Evolutionary conservation across 2,797 vertebrate species (phyloP), one percentile per base, ranked within the genome.

Genomic region (Cercopithecus petaurista): DNA sequence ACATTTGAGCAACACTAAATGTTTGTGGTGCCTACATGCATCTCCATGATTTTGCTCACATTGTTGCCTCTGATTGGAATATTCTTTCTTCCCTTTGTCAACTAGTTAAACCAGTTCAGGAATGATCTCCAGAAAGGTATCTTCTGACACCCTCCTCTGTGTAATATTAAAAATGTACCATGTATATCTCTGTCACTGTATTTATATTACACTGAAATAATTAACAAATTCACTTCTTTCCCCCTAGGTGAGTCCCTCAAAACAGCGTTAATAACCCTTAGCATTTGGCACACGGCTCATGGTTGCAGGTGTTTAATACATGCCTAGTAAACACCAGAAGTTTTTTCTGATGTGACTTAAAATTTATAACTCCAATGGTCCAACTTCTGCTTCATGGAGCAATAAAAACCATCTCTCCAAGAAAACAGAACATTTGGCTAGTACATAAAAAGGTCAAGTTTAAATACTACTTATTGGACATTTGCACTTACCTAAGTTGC

Each of bases 401-500:
- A 93, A 93, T 76, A 76, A 85, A 87, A 88, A 88, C 21, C 19
- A 61, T 70, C 46, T 83, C 24, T 61, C 36, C 50, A 77, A 55
- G 88, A n/a, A 96, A 96, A 96, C 11, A 76, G 1, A 87, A 46
- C n/a, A 85, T 88, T 77, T 70, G 80, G 41, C 14, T 52, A 86
- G 36, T 46, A 26, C 7, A 73, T 28, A 72, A 92, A 79, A 96
- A 97, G 67, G 67, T 21, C 46, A 81, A 52, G 67, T 88, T 93
- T 79, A 95, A 89, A 77, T 33, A 92, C 30, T 83, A 26, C 6
- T 50, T 90, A 41, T 3, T 24, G 41, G 89, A 67, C 55, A 64
- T 70, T 14, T 22, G 1, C 8, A 98, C 99, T 99, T 98, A 99
- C 99, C 99, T 95, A 99, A 97, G 97, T 99, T 99, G 98, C 99